Evolutionary conservation across 1,140 invertebrate genomes (phyloP).

Genomic region (Bombus difficillimus): DNA sequence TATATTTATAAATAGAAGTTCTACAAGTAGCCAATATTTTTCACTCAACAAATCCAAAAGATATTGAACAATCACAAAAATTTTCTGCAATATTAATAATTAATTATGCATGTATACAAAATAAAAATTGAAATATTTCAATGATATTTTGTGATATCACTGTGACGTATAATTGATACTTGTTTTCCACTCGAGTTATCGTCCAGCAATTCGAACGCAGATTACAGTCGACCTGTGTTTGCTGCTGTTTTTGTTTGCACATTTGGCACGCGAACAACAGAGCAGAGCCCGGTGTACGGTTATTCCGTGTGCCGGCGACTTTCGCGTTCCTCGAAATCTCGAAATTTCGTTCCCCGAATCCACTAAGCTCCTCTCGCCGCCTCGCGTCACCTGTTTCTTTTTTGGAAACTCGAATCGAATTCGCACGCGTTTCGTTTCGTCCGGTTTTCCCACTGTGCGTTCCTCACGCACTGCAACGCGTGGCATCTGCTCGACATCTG

Average conservation of each 20-base stretch:
- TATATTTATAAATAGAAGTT: not conserved
- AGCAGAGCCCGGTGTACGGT: slow-evolving; percentile 21
- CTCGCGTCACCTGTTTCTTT: slow-evolving; percentile 7
- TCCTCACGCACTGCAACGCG: slow-evolving; percentile 2
- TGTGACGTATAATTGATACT: not conserved
- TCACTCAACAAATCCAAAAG: too few species aligned
- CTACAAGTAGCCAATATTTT: not conserved
- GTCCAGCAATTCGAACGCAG: not conserved
- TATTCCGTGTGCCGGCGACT: slow-evolving; percentile 45
- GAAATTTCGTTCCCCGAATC: slow-evolving; percentile 62
- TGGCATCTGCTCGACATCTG: slow-evolving; percentile 77
- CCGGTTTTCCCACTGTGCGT: slow-evolving; percentile 18
- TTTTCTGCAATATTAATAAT: not conserved
- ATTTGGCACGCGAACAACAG: slow-evolving; percentile 51
- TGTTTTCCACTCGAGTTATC: slow-evolving; percentile 1
- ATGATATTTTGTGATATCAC: not conserved
- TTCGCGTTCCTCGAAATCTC: slow-evolving; percentile 58
- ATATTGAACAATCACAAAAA: not conserved
- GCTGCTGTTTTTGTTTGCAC: slow-evolving; percentile 54
- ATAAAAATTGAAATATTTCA: not conserved
- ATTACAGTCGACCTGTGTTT: slow-evolving; percentile 1
- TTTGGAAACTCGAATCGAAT: not conserved
- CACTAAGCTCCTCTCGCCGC: not conserved
- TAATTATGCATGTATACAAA: not conserved
- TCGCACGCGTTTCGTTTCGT: not conserved